Percentiles rank a stretch among this genome's conserved stretches.
phyloP scores from a whole-genome alignment of 2,888 invertebrate species.

The Eubasilissa splendida region DNA sequence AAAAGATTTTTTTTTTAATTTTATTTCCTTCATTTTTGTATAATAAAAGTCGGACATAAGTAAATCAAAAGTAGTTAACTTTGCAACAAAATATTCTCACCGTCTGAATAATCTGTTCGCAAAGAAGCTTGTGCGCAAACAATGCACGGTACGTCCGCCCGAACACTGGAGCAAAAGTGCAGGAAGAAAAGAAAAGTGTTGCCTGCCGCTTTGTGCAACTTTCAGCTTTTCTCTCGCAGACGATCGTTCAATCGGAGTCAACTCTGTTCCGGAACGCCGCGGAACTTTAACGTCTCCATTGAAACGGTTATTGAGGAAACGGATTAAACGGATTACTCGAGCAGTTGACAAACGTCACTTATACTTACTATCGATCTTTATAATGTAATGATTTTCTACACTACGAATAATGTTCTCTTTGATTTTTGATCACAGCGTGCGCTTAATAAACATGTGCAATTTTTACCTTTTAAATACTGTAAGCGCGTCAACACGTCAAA shows the following conservation, averaged over 20 bases:
- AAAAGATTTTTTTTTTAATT: too few species aligned
- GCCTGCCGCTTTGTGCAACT: conserved; percentile 5
- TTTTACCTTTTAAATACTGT: too few species aligned
- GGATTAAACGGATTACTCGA: neutral
- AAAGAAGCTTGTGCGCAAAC: conserved; percentile 19
- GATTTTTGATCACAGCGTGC: too few species aligned
- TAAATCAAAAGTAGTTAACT: neutral
- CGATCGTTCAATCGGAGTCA: conserved; percentile 13
- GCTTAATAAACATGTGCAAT: too few species aligned
- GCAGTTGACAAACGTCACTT: neutral
- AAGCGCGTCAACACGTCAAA: too few species aligned
- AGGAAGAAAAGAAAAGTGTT: conserved; percentile 10
- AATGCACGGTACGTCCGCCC: neutral
- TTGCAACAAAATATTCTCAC: neutral
- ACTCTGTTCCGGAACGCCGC: neutral
- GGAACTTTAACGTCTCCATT: neutral
- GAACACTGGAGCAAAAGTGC: conserved; percentile 8
- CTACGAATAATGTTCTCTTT: too few species aligned
- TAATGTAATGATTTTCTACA: too few species aligned
- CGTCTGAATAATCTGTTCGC: conserved; percentile 11
- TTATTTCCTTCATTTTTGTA: too few species aligned
- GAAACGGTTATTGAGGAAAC: conserved; percentile 1
- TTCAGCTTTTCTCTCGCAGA: neutral
- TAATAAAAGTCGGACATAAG: neutral
- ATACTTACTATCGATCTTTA: too few species aligned